Evolutionary conservation across 1,140 invertebrate species (phyloP), one percentile per base, ranked within the genome.

Genomic region (Drosophila nannoptera): DNA sequence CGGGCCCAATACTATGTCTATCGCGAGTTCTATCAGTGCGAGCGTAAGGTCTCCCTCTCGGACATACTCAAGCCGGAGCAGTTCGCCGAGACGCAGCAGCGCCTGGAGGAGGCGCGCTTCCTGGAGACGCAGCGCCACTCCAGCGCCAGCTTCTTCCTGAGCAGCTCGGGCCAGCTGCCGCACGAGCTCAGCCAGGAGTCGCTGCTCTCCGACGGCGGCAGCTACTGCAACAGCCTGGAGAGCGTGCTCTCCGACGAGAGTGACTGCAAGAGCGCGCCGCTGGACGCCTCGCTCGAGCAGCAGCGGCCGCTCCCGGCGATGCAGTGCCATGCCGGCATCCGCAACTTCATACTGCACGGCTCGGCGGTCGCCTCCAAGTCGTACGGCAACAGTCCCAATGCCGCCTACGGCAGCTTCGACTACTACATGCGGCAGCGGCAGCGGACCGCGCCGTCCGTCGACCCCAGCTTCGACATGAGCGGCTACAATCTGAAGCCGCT

Each of bases 221-320:
- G 91, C 62, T 84, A 91, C n/a, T 94, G 94, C 78, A 93, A 94
- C 82, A 95, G 94, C 52, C 90, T 95, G 73, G 95, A 95, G 82
- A 95, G 94, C 73, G 93, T 96, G 35, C 80, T 95, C 4, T 95
- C 94, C 0, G 94, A 95, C 88, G 94, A 95, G 59, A 95, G 94
- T 1, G 94, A 94, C 77, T 94, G 94, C 8, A 95, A 95, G 87
- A 94, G 93, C 42, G 94, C 94, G 2, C 94, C 94, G 0, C 86
- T 95, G 29, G 94, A 94, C 89, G 92, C 93, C 89, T 83, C 94
- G 2, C 94, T 94, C 58, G 92, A 93, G 74, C 90, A 90, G 35
- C 75, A 77, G 38, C 70, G 67, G 0, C 73, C 68, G 0, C 7
- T 73, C n/a, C 69, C 73, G 5, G 55, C 69, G 2, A 66, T 82